phyloP scores from a whole-genome alignment of 2,113 vertebrate species.

The Chloropsis cyanopogon region DNA sequence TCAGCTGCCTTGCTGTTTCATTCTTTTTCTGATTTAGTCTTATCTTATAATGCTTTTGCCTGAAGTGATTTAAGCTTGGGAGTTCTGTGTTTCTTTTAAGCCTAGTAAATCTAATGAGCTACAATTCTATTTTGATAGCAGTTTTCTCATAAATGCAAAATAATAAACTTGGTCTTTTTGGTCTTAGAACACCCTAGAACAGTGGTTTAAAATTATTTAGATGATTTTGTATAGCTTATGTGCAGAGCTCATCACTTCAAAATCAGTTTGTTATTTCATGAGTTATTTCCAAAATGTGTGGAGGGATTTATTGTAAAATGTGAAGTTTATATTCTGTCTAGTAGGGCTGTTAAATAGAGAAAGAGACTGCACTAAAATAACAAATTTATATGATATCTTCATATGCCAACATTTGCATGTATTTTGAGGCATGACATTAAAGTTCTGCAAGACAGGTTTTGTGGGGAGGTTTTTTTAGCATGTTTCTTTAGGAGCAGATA shows the following conservation, averaged over 20 bases:
- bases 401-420: constrained; percentile 30
- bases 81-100: constrained; percentile 36
- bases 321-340: constrained; percentile 17
- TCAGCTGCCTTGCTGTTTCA: constrained; percentile 33
- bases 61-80: constrained; percentile 26
- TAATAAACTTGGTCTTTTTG: not conserved
- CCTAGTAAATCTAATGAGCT: constrained; percentile 32
- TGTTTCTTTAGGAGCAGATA: not conserved
- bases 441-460: constrained; percentile 22
- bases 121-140: constrained; percentile 8
- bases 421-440: constrained; percentile 54
- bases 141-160: not conserved
- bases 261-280: not conserved
- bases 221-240: not conserved
- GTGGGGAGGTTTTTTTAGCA: not conserved
- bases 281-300: not conserved
- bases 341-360: constrained; percentile 45
- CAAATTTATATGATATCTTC: not conserved
- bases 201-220: not conserved
- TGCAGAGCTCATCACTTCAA: not conserved
- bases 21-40: constrained; percentile 31
- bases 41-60: constrained; percentile 37
- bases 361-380: constrained; percentile 27
- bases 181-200: not conserved
- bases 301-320: constrained; percentile 16